These are phyloP conservation scores for Solenopsis fugax DNA, from an alignment of 1,140 invertebrate species.

Conservation along the genomic window DNA sequence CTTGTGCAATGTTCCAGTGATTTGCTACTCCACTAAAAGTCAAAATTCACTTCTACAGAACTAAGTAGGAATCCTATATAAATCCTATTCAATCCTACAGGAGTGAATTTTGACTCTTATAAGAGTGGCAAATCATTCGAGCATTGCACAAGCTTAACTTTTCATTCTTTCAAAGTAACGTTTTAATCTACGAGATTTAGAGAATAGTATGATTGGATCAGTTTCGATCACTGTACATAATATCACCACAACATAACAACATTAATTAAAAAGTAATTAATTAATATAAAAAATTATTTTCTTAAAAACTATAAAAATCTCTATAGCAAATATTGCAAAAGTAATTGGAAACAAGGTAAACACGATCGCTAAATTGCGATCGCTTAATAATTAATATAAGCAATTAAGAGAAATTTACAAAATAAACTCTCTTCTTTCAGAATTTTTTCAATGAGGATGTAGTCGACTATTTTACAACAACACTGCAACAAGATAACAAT, in stretches of 20 bases:
- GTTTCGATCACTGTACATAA: no score
- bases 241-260: neutral
- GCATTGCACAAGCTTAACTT: no score
- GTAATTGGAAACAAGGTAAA: neutral
- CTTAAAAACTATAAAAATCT: neutral
- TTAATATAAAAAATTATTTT: neutral
- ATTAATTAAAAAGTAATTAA: constrained; percentile 21
- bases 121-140: no score
- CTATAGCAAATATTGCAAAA: neutral
- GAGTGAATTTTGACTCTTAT: no score
- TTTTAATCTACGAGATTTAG: no score
- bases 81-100: no score
- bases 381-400: neutral
- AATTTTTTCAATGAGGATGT: neutral
- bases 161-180: no score
- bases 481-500: neutral
- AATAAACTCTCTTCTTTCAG: neutral
- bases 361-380: neutral
- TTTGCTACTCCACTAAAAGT: no score
- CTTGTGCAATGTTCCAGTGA: no score
- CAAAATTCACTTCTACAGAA: no score
- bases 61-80: no score
- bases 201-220: no score
- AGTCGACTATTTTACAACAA: neutral
- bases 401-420: neutral